Evolutionary conservation across 2,888 invertebrate species (phyloP), one percentile per base, ranked within the genome.

Genomic region (Phaedon cochleariae): DNA sequence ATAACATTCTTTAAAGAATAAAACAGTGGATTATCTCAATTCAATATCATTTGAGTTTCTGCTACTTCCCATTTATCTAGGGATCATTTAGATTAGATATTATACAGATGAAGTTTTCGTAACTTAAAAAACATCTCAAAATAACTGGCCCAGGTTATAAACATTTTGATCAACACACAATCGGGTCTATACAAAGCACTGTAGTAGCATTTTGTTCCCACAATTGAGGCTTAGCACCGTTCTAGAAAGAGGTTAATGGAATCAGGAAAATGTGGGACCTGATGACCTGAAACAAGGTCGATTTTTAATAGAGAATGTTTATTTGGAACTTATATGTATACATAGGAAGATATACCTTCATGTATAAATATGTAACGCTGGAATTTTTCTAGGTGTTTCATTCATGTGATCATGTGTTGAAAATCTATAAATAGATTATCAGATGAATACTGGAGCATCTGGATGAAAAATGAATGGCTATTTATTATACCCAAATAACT

Each of bases 211-310:
- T n/a, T n/a, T n/a, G n/a, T n/a, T n/a, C n/a, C n/a, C n/a, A n/a
- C n/a, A n/a, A n/a, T n/a, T n/a, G n/a, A n/a, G n/a, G n/a, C n/a
- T n/a, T n/a, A n/a, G n/a, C 10, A 10, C 10, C 12, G 34, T 54
- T 12, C 17, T 15, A 17, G 10, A 55, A 34, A 20, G 17, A 54
- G 34, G 54, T 34, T 54, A 54, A 54, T 37, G 54, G 20, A 54
- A 55, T 41, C 41, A 41, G 21, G 41, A 41, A 55, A 41, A 29
- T 41, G 31, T 26, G 22, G n/a, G n/a, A n/a, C n/a, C n/a, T n/a
- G n/a, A n/a, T 37, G 37, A 55, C 55, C 55, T 41, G 41, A 55
- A 55, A 55, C 55, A 55, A 55, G 55, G 41, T 55, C 41, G 20
- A 21, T 55, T 55, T 41, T 41, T 41, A 22, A 41, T 55, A 55